Conservation (phyloP, 2,797 vertebrate genomes). For the Propithecus deckenii region DNA sequence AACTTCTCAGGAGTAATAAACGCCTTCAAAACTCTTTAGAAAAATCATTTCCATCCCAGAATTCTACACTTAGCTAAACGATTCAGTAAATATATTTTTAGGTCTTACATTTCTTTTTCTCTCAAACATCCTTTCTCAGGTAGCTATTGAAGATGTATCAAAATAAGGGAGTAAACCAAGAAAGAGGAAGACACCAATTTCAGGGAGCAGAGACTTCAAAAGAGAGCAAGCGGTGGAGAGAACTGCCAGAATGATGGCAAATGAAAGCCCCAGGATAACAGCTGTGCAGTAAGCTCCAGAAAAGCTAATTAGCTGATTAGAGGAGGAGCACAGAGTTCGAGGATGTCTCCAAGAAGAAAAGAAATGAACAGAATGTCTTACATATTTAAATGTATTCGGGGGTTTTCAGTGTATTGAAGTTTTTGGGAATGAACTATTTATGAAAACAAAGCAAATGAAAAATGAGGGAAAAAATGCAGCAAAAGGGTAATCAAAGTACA, state of each 20-base stretch:
- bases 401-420: background rate
- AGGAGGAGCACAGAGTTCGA: background rate
- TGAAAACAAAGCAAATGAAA: conserved; percentile 13
- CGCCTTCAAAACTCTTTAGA: conserved; percentile 4
- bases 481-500: background rate
- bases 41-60: conserved; percentile 9
- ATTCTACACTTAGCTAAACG: background rate
- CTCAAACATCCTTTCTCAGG: background rate
- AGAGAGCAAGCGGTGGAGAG: background rate
- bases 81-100: background rate
- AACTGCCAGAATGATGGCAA: background rate
- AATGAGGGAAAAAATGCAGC: background rate
- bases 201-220: background rate
- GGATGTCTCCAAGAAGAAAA: background rate
- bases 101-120: background rate
- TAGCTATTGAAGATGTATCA: background rate
- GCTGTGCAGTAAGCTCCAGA: background rate
- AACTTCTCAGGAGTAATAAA: background rate
- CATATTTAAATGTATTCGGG: background rate
- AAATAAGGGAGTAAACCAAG: background rate
- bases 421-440: background rate
- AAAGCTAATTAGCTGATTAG: background rate
- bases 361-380: background rate
- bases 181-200: background rate
- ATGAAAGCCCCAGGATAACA: background rate